Evolutionary conservation across 1,140 invertebrate genomes (phyloP), one percentile per base, ranked within the genome.

Genomic region (Psix sp.): DNA sequence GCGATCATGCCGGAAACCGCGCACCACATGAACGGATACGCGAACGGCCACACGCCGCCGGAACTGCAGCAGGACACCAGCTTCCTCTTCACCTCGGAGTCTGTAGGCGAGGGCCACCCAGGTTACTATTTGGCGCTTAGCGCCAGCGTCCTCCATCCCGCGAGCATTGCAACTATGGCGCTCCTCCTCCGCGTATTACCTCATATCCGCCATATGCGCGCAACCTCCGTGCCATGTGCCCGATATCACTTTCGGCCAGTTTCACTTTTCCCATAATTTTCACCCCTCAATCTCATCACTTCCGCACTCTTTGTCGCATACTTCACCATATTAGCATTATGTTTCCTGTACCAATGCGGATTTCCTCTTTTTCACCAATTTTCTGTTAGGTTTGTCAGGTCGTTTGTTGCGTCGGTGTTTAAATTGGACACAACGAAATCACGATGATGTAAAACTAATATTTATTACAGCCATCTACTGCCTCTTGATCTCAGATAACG

Each of bases 71-170:
- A 95, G 85, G 93, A 92, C 80, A 94, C 94, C 77, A 91, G 93
- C 77, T 99, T 99, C 88, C 91, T 99, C 20, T 99, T 99, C 88
- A 99, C 98, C 39, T 99, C 97, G 15, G 98, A 99, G 90, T 99
- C 97, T 42, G 98, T 99, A 48, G 97, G 97, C 79, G 98, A 99
- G 89, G 98, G 98, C 79, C 98, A 99, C 90, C 97, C 98, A 90
- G 94, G 94, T 95, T 88, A 90, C 89, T 89, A 1, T 13, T 5
- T 11, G n/a, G n/a, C n/a, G n/a, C 21, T 29, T 7, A n/a, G 45
- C 45, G 36, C 38, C n/a, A 11, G 21, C 33, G 46, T 51, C 38
- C 1, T 20, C 14, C 3, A 26, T 15, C 16, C 33, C 5, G 6
- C 5, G n/a, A 17, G 33, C 51, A 10, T 11, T 43, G 15, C 26